Evolutionary conservation across 2,113 vertebrate species (phyloP), one percentile per base, ranked within the genome.

Genomic region (Oreochromis tanganicae): DNA sequence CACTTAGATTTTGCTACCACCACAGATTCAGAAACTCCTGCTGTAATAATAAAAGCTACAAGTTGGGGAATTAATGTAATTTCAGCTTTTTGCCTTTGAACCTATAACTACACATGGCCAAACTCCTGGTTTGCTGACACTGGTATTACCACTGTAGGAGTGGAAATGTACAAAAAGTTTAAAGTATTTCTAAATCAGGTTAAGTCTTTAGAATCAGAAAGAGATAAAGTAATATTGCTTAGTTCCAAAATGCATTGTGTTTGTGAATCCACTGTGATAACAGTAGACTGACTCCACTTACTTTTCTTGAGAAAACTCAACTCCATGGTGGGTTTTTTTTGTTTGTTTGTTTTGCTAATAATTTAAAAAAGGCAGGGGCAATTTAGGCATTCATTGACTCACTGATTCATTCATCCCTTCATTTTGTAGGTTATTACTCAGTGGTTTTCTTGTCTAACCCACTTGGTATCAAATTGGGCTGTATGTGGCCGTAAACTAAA

Each of bases 301-400:
- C 36, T 68, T 8, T 41, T 68, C 10, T 68, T 41, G 34, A 68
- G 34, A 19, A 75, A 27, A 29, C 14, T 29, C 21, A 46, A 14
- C 21, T 17, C 13, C 21, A 29, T 75, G 41, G 24, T 11, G 29
- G 5, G 57, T 10, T 61, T 61, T 32, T 38, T 38, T 38, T 36
- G 3, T 36, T 27, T 17, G 5, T 75, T 73, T 48, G 21, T 11
- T 73, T 73, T 48, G 14, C 2, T 43, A 38, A 38, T 38, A 24
- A 66, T 4, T 38, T 0, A 0, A 2, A 71, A 43, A 14, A 21
- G 2, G n/a, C 6, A 11, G n/a, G 12, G 5, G 5, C 2, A 17
- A 75, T 7, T 36, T 17, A 27, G 2, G 43, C 9, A 29, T 48
- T 75, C 14, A 48, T 19, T 7, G 41, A 73, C 24, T 75, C 21